Percentiles rank a stretch among this genome's conserved stretches.
Evolutionary conservation across 2,888 invertebrate species (phyloP).

Genomic region (Phyllotreta striolata): DNA sequence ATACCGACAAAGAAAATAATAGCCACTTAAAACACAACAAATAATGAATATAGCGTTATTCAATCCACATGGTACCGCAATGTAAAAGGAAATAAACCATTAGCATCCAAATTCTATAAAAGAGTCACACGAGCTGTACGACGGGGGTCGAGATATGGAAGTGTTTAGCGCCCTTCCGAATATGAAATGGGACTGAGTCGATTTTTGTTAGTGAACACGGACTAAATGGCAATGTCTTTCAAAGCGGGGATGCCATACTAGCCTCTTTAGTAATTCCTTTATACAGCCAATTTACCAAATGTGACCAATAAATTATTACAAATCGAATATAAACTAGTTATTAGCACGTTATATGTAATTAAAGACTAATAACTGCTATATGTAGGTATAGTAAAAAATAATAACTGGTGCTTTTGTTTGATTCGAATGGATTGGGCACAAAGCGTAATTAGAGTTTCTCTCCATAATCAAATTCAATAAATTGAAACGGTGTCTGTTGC

Average conservation of each 20-base stretch:
- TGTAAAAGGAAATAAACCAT: slow-evolving; percentile 42
- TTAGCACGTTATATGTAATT: no score
- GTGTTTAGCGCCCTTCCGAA: slow-evolving; percentile 32
- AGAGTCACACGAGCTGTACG: slow-evolving; percentile 30
- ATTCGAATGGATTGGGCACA: no score
- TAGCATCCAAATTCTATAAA: slow-evolving; percentile 40
- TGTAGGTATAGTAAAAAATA: no score
- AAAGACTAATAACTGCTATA: no score
- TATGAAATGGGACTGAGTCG: slow-evolving; percentile 40
- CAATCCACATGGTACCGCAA: slow-evolving; percentile 41
- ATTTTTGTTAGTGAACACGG: slow-evolving; percentile 16
- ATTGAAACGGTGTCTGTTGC: slow-evolving; percentile 47
- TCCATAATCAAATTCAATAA: slow-evolving; percentile 21
- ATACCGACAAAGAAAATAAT: slow-evolving; percentile 39
- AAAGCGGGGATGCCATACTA: background rate
- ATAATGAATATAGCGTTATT: slow-evolving; percentile 40
- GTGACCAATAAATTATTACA: background rate
- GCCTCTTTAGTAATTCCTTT: background rate
- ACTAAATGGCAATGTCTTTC: slow-evolving; percentile 35
- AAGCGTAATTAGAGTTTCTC: background rate
- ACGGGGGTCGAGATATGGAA: background rate
- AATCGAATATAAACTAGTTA: no score
- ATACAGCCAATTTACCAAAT: background rate
- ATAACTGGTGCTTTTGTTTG: no score
- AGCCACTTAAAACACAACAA: slow-evolving; percentile 42